Conservation (phyloP, 2,113 vertebrate genomes). For the Xiphophorus maculatus region DNA sequence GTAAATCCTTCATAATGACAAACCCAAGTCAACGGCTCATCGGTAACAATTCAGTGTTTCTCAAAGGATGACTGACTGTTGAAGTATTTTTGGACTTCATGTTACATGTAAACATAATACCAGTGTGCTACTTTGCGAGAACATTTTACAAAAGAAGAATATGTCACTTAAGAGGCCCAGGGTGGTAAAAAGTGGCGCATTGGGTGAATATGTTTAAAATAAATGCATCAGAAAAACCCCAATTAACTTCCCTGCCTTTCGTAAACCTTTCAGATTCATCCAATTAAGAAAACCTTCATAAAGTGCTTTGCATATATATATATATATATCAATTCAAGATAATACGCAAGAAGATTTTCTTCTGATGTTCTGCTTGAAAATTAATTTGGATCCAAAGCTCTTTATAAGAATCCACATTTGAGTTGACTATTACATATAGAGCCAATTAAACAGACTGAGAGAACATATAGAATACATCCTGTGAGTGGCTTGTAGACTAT, state of each 20-base stretch:
- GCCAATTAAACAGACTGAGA: conserved; percentile 58
- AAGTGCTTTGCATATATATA: conserved; percentile 36
- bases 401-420: conserved; percentile 70
- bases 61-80: conserved; percentile 5
- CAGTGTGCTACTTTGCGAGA: conserved; percentile 24
- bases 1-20: not conserved
- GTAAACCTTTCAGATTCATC: conserved; percentile 56
- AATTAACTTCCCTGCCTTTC: conserved; percentile 52
- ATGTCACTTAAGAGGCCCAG: not conserved
- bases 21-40: not conserved
- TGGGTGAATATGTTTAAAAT: conserved; percentile 22
- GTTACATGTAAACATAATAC: conserved; percentile 22
- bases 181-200: not conserved
- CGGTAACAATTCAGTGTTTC: not conserved
- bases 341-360: conserved; percentile 35
- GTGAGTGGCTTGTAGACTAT: conserved; percentile 42
- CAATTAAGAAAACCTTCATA: conserved; percentile 62
- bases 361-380: conserved; percentile 52
- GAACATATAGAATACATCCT: conserved; percentile 42
- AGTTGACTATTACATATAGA: conserved; percentile 49
- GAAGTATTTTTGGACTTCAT: conserved; percentile 18
- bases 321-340: conserved; percentile 28
- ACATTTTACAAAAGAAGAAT: conserved; percentile 21
- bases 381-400: conserved; percentile 54
- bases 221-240: conserved; percentile 36